Evolutionary conservation across 2,888 invertebrate genomes (phyloP), one percentile per base, ranked within the genome.

Genomic region (Fragum fragum): DNA sequence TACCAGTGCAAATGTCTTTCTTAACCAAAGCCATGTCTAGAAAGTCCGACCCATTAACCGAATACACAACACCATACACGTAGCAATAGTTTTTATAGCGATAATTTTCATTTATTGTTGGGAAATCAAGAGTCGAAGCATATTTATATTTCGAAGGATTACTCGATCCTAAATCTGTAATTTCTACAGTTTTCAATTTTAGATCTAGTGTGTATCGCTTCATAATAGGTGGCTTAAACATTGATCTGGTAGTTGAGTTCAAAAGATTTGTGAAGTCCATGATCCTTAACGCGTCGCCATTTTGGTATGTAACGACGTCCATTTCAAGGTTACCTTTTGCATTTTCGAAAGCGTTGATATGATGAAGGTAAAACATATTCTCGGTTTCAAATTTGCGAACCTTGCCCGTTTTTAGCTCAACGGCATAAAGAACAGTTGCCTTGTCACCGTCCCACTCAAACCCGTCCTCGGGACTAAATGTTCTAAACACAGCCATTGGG

Each of bases 321-420:
- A 92, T 78, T 21, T 89, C 69, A 11, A 93, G 79, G 6, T 71
- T 71, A 6, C 68, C 79, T 18, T 83, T 72, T n/a, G 75, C 73
- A 14, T 79, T n/a, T 82, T 93, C 91, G 69, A 86, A 93, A 3
- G 92, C 90, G 73, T 93, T 93, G 16, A 91, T 80, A 68, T 90
- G 90, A 75, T 93, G 93, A 87, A 91, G 89, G 53, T 85, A 76
- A 78, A 92, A 91, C 11, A 87, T 80, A 36, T 79, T 87, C 21
- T 80, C 83, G 16, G 90, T 89, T 39, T 79, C 72, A 23, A 91
- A 55, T 16, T 78, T 80, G 0, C 52, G 75, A 1, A 91, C 81
- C 14, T 85, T 72, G 0, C 91, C 90, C 0, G 89, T 87, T 59
- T 84, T 85, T 42, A 93, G 71, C 53, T 91, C 69, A 1, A 92